phyloP scores from a whole-genome alignment of 2,113 vertebrate species.

The Sturnira hondurensis region DNA sequence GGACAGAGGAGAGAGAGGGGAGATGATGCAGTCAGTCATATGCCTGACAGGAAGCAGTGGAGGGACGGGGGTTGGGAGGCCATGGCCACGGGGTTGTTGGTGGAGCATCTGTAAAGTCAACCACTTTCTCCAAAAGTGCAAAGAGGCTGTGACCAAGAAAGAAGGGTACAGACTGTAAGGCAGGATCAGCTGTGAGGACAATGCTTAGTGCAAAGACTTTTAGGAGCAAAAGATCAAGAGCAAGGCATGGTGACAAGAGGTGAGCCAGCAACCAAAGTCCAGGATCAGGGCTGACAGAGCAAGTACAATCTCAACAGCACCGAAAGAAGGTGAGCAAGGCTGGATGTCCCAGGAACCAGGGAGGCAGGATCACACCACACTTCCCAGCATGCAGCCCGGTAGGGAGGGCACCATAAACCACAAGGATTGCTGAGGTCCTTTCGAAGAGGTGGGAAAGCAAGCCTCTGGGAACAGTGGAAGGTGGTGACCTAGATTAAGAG shows the following conservation, averaged over 20 bases:
- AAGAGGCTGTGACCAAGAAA: background rate
- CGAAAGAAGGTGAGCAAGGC: background rate
- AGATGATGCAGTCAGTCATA: slow-evolving; percentile 72
- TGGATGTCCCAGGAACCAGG: background rate
- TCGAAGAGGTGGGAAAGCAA: background rate
- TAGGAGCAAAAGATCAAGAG: background rate
- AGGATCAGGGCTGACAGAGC: background rate
- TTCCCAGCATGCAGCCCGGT: background rate
- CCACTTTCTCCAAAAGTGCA: slow-evolving; percentile 42
- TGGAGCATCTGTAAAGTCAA: slow-evolving; percentile 38
- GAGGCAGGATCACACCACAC: background rate
- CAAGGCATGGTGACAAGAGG: background rate
- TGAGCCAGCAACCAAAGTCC: background rate
- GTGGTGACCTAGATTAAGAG: slow-evolving; percentile 43
- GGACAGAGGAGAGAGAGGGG: slow-evolving; percentile 83
- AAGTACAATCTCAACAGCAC: background rate
- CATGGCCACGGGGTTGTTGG: background rate
- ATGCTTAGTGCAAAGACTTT: background rate
- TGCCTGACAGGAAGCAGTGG: slow-evolving; percentile 42
- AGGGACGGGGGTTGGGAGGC: rapidly evolving
- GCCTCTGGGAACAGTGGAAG: background rate
- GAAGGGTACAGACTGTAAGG: background rate
- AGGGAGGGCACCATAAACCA: background rate
- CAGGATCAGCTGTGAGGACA: background rate
- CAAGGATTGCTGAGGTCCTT: background rate